Conservation (phyloP, 2,113 vertebrate genomes). For the Nansenia antarctica region DNA sequence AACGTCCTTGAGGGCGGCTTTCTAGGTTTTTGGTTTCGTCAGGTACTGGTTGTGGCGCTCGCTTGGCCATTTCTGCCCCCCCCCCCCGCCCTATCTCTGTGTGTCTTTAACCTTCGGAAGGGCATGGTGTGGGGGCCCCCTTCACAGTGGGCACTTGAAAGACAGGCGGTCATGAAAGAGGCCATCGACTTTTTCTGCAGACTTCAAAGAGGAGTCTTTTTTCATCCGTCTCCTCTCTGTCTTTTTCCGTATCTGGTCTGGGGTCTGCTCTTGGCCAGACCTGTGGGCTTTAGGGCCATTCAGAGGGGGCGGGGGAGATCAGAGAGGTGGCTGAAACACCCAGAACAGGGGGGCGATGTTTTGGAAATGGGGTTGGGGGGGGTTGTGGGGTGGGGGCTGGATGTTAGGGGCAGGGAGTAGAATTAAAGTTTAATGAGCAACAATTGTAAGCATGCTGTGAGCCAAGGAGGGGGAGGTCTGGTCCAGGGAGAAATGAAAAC, state of each 20-base stretch:
- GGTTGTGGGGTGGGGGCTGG: conserved; percentile 42
- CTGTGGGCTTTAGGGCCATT: conserved; percentile 78
- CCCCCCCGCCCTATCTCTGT: too few species aligned
- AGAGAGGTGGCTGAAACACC: conserved; percentile 77
- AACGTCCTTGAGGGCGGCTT: background rate
- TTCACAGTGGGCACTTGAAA: conserved; percentile 78
- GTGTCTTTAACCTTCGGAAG: conserved; percentile 72
- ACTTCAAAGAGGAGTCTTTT: conserved; percentile 75
- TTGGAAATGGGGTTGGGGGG: conserved; percentile 40
- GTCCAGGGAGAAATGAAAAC: conserved; percentile 26
- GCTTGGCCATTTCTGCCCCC: conserved; percentile 28
- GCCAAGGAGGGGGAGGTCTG: conserved; percentile 42
- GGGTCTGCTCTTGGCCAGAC: conserved; percentile 71
- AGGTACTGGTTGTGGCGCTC: conserved; percentile 1
- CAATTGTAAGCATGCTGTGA: conserved; percentile 78
- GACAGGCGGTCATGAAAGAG: conserved; percentile 78
- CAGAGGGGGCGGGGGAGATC: conserved; percentile 71
- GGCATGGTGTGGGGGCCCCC: conserved; percentile 64
- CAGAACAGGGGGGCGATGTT: conserved; percentile 59
- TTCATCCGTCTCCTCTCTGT: conserved; percentile 73
- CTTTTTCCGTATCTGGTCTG: conserved; percentile 74
- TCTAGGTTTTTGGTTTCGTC: conserved; percentile 12
- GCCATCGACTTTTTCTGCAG: conserved; percentile 78
- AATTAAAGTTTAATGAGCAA: conserved; percentile 83
- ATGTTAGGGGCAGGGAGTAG: conserved; percentile 59